Evolutionary conservation across 1,140 invertebrate species (phyloP), one percentile per base, ranked within the genome.

Genomic region (roundworm (Caenorhabditis elegans)): DNA sequence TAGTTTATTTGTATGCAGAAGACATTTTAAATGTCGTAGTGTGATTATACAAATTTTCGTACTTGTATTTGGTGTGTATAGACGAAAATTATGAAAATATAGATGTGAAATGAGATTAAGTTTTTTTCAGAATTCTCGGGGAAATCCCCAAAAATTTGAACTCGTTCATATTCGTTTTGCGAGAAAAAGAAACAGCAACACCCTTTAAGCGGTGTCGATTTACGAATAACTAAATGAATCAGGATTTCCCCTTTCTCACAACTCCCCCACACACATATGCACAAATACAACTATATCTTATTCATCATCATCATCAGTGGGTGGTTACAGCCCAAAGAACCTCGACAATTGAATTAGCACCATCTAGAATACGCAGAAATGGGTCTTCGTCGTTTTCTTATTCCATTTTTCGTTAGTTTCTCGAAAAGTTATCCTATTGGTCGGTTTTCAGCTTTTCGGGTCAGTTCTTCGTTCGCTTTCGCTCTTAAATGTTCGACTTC

Each of bases 281-380:
- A 24, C 51, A 55, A 24, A 55, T 8, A 55, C 6, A 55, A 26
- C 6, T 10, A 55, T 8, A 6, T 6, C 55, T 34, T 70, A 39
- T 39, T 39, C 60, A 70, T 39, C 60, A 70, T 60, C 53, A 60
- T 70, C 34, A 39, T 39, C 60, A 70, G 60, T 70, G 60, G 60
- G 60, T 70, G 60, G 60, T 70, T 70, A 70, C 60, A 43, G 34
- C 60, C 60, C 60, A 70, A 70, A 70, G 60, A 70, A 39, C 60
- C 60, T 36, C 34, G 60, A 39, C n/a, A 70, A 70, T 70, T 70
- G 1, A n/a, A 70, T 70, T 70, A 70, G 17, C 34, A 70, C 34
- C 34, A 31, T 8, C 60, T 13, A 17, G 55, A 60, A 39, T 39
- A 39, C 1, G 22, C n/a, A 39, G n/a, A 43, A 19, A 43, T 31